Base-by-base conservation (phyloP, 2,888 invertebrate genomes). In the Aricia artaxerxes region DNA sequence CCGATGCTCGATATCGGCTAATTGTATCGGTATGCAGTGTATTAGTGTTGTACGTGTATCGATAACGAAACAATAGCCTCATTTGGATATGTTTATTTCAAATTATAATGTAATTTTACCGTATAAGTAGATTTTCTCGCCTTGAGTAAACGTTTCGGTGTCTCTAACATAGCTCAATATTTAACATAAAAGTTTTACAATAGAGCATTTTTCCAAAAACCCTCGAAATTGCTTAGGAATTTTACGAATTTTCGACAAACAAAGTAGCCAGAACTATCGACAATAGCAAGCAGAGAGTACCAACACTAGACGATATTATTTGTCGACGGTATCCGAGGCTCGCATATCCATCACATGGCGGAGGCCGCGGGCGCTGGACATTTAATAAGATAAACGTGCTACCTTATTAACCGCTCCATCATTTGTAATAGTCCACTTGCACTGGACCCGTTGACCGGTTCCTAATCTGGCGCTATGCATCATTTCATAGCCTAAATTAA, bases 391-490 rank as follows among this genome's bases (percentile, higher is more conserved):
- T 92, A 92, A 90, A 91, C 90, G 84, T 81, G 88, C 89, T 88
- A 88, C 90, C 91, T 92, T 91, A 92, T 92, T 93, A 92, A 91
- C 89, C 87, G 83, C 86, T 86, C 87, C 83, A 86, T 87, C 87
- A 88, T 89, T 88, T 88, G 86, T 88, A 86, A 81, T 80, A 78
- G 78, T 61, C 73, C 73, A 75, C 76, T 76, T 76, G 76, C 76
- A 53, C 53, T 4, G 69, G 53, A 76, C 76, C 76, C 76, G 76
- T 76, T 76, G 76, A 76, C 76, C 76, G 76, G 76, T 75, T 75
- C 44, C 49, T 76, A 76, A 76, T 76, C 76, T 76, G 76, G 76
- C 57, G 49, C 53, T 76, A 35, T 76, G 76, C 57, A 76, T 76
- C 76, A 53, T 57, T 76, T 53, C 76, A 35, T 76, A 53, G 57